Evolutionary conservation across 2,888 invertebrate genomes (phyloP).

Genomic region (Eilema griseolum): DNA sequence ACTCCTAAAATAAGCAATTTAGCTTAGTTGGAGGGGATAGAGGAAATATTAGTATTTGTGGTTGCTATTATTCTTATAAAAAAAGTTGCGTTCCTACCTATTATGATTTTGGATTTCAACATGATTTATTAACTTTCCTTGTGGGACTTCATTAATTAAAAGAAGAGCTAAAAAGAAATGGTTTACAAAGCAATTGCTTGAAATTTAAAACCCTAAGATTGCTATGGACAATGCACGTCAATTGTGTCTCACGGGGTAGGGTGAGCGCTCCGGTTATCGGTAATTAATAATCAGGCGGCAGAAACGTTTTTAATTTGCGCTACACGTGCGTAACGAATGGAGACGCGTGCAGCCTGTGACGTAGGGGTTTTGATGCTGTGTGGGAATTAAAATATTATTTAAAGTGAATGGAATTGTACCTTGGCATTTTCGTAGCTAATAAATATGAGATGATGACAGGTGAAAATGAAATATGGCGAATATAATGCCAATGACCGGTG

Average conservation of each 20-base stretch:
- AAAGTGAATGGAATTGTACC: background rate
- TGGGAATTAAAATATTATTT: conserved; percentile 48
- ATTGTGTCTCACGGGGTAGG: conserved; percentile 74
- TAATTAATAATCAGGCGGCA: conserved; percentile 76
- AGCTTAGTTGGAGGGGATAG: no score
- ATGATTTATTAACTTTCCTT: no score
- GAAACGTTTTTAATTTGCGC: conserved; percentile 82
- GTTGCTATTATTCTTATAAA: no score
- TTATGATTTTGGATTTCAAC: no score
- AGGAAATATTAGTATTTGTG: no score
- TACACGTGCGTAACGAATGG: conserved; percentile 80
- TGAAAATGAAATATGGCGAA: conserved; percentile 1
- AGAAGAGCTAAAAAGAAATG: background rate
- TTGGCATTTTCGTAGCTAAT: conserved; percentile 1
- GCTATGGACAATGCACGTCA: conserved; percentile 60
- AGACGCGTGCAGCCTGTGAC: conserved; percentile 69
- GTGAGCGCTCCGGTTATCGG: conserved; percentile 61
- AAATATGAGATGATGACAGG: conserved; percentile 2
- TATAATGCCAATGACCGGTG: background rate
- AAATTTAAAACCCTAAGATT: conserved; percentile 47
- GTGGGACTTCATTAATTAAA: no score
- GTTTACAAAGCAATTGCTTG: conserved; percentile 12
- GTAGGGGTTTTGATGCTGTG: conserved; percentile 43
- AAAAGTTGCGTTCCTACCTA: no score
- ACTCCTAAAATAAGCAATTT: no score